Conservation (phyloP, 2,113 vertebrate species). For the Stercorarius parasiticus region DNA sequence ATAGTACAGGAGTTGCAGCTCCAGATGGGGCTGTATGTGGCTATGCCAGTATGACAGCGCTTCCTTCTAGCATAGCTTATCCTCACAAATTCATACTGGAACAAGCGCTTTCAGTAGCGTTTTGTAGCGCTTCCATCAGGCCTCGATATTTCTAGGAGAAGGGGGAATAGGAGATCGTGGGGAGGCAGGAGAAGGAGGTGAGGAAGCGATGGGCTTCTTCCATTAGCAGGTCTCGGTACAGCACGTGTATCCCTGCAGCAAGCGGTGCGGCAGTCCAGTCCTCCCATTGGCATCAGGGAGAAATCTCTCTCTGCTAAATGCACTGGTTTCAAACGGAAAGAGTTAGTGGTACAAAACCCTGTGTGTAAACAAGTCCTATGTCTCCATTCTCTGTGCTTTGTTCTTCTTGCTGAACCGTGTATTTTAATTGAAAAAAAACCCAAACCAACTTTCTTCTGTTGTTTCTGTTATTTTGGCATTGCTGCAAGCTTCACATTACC, state of each 20-base stretch:
- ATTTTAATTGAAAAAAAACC: background rate
- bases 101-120: background rate
- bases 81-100: background rate
- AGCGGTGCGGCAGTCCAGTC: background rate
- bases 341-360: background rate
- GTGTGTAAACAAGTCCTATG: background rate
- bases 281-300: background rate
- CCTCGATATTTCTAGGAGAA: background rate
- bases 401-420: background rate
- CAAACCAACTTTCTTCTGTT: background rate
- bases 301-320: background rate
- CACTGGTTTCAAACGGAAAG: background rate
- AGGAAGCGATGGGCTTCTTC: background rate
- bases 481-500: background rate
- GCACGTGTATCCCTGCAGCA: background rate
- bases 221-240: background rate
- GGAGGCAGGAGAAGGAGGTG: background rate
- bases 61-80: background rate
- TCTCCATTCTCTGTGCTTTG: background rate
- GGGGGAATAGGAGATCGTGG: rapidly evolving
- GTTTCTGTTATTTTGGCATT: background rate
- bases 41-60: background rate
- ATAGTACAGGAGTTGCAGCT: background rate
- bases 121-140: background rate
- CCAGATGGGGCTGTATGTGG: background rate